A percentile compares a stretch with the other conserved stretches of the same genome.
Conservation (phyloP, 2,888 invertebrate genomes). For the Scrobipalpa costella region DNA sequence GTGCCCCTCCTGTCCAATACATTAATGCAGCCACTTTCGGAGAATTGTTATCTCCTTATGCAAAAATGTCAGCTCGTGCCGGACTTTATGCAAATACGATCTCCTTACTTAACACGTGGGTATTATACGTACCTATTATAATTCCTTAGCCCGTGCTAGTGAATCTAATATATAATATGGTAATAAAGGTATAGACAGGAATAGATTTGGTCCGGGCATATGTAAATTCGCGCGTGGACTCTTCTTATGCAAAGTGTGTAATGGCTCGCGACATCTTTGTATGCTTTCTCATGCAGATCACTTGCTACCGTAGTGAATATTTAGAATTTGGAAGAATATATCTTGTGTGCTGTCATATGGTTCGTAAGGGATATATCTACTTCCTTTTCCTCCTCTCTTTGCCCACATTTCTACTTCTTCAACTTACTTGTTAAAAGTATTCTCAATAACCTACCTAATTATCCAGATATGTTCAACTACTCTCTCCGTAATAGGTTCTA, state of each 20-base stretch:
- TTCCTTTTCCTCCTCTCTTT: not conserved
- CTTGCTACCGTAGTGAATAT: constrained; percentile 41
- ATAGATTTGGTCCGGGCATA: constrained; percentile 64
- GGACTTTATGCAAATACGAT: constrained; percentile 74
- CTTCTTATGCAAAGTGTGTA: constrained; percentile 73
- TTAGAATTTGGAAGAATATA: constrained; percentile 41
- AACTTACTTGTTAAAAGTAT: no score
- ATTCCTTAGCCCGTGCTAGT: constrained; percentile 52
- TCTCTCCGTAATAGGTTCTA: not conserved
- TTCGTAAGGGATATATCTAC: not conserved
- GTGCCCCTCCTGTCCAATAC: constrained; percentile 42
- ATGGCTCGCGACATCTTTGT: constrained; percentile 60
- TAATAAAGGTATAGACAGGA: constrained; percentile 53
- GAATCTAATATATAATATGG: constrained; percentile 57
- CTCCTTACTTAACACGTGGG: constrained; percentile 63
- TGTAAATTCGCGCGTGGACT: constrained; percentile 77
- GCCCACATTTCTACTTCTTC: not conserved
- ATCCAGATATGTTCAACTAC: not conserved
- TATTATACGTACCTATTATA: constrained; percentile 42
- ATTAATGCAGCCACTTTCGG: constrained; percentile 59
- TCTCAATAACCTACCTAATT: no score
- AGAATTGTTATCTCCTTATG: constrained; percentile 74
- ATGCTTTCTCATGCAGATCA: constrained; percentile 64
- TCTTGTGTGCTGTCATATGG: not conserved
- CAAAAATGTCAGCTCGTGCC: constrained; percentile 78